Conservation (phyloP, 2,113 vertebrate genomes). For the Chionomys nivalis region DNA sequence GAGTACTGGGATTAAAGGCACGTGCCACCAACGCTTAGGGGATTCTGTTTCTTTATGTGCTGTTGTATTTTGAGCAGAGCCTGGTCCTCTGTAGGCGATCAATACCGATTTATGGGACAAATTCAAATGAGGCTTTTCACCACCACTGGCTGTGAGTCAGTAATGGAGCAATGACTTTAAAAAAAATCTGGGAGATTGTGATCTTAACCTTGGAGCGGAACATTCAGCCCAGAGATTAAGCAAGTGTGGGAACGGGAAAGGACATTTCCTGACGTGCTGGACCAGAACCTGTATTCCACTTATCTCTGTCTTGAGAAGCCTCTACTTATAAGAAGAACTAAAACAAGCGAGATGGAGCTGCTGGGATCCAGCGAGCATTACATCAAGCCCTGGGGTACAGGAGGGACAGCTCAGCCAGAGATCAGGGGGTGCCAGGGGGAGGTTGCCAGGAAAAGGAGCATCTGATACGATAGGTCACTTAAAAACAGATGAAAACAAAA, state of each 20-base stretch:
- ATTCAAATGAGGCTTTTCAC: conserved; percentile 41
- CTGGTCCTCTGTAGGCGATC: not conserved
- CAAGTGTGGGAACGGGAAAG: conserved; percentile 60
- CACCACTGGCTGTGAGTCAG: conserved; percentile 37
- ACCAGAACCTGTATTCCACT: conserved; percentile 44
- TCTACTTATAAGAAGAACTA: conserved; percentile 42
- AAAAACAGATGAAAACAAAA: conserved; percentile 54
- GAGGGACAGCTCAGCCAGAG: not conserved
- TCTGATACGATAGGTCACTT: conserved; percentile 52
- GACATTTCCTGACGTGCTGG: conserved; percentile 43
- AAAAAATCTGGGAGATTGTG: conserved; percentile 43
- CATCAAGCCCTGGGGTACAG: not conserved
- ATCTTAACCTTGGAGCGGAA: conserved; percentile 62
- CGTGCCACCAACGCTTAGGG: not conserved
- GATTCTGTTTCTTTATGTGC: not conserved
- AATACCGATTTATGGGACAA: conserved; percentile 27
- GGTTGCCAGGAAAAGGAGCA: not conserved
- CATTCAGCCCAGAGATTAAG: conserved; percentile 61
- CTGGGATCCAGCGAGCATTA: not conserved
- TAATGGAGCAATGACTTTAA: conserved; percentile 41
- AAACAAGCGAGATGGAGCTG: not conserved
- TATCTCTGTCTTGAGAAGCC: conserved; percentile 38
- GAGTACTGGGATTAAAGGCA: no score
- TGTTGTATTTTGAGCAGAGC: not conserved
- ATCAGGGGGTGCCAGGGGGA: not conserved